phyloP scores from a whole-genome alignment of 92 coral and sea anemone genomes.

The Palythoa grandiflora region DNA sequence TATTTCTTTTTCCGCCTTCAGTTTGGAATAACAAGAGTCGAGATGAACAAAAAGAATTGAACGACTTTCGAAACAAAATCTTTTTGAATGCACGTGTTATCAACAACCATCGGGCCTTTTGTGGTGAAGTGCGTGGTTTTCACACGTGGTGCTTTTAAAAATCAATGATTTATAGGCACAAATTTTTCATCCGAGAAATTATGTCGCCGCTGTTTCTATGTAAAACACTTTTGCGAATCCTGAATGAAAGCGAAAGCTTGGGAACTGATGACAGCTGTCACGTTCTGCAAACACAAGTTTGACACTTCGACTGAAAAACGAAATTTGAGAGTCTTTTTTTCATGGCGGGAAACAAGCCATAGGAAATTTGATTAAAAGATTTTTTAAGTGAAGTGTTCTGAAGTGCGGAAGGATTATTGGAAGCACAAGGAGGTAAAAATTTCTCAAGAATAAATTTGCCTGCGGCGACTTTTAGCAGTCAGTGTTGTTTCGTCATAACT shows the following conservation, averaged over 20 bases:
- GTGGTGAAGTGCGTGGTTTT: background rate
- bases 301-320: slow-evolving; percentile 26
- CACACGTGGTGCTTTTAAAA: slow-evolving; percentile 26
- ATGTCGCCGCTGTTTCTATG: background rate
- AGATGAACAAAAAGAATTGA: background rate
- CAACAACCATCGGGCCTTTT: background rate
- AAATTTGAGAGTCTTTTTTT: background rate
- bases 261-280: slow-evolving; percentile 34
- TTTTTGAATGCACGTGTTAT: slow-evolving; percentile 25
- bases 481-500: background rate
- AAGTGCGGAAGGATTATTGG: background rate
- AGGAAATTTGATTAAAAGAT: slow-evolving; percentile 24
- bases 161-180: background rate
- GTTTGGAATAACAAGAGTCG: background rate
- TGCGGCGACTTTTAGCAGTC: background rate
- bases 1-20: background rate
- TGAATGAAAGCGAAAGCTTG: background rate
- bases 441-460: background rate
- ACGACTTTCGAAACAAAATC: background rate
- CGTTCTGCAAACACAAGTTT: slow-evolving; percentile 28
- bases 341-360: slow-evolving; percentile 29
- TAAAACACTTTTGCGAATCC: background rate
- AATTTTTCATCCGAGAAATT: background rate
- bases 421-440: background rate
- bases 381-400: background rate